Conservation (phyloP, 2,797 vertebrate genomes). For the Picus viridis region DNA sequence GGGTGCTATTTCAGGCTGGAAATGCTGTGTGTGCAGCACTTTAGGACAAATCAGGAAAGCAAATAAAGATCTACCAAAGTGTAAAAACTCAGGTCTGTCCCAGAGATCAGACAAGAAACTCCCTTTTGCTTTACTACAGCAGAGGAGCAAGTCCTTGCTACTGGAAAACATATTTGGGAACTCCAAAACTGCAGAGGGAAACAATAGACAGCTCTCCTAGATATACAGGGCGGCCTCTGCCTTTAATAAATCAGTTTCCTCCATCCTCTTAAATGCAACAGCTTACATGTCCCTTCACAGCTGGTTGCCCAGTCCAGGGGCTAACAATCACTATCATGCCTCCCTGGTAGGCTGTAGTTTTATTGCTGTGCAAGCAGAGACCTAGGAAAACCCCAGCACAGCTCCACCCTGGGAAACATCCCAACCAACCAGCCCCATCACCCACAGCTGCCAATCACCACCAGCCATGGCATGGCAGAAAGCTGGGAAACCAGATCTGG, state of each 20-base stretch:
- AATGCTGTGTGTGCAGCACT: background rate
- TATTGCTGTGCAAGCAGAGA: background rate
- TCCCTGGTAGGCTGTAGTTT: background rate
- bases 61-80: background rate
- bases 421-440: fast-evolving
- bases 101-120: background rate
- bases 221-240: background rate
- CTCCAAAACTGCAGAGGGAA: background rate
- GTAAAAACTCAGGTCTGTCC: background rate
- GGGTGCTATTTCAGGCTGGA: background rate
- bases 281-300: background rate
- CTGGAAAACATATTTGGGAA: background rate
- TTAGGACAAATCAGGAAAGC: background rate
- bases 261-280: background rate
- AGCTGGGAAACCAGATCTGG: background rate
- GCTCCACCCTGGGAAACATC: background rate
- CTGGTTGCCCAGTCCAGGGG: background rate
- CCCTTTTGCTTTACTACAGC: background rate
- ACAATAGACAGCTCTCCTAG: background rate
- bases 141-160: background rate
- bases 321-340: background rate
- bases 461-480: background rate
- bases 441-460: background rate
- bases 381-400: background rate
- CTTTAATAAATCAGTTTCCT: background rate